Base-by-base conservation (phyloP, 2,888 invertebrate genomes). In the Eupithecia dodoneata region DNA sequence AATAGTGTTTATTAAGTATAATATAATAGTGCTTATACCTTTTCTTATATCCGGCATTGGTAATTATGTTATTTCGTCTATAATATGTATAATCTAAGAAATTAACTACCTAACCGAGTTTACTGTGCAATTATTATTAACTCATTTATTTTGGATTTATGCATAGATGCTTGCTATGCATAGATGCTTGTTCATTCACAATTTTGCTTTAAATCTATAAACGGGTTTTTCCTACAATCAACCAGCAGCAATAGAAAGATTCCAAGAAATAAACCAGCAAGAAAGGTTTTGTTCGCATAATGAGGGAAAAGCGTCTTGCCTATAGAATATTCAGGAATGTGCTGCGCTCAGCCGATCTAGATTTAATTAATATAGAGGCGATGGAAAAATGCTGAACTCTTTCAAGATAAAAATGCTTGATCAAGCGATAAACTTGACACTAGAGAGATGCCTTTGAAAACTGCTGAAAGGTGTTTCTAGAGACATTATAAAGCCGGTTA, bases 231-330 rank as follows among this genome's bases (percentile, higher is more conserved):
- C 47, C 30, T 49, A 52, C 74, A 63, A 72, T 49, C 42, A 73
- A 47, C 55, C 47, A 15, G 66, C 47, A 41, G 30, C 41, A 30
- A 71, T 71, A 63, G 44, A 69, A 66, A 69, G 72, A 75, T 65
- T 73, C 73, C 65, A 49, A 74, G 76, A 76, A 76, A 76, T 69
- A 76, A 76, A 72, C 72, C 69, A 74, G 73, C 52, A 63, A 73
- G 65, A 69, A 30, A 15, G 67, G n/a, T 74, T 76, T 78, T 78
- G 76, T 78, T 74, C 76, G 69, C 69, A 71, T 76, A 78, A 75
- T 72, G 74, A 78, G 76, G 55, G 74, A 52, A 67, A 55, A 75
- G 72, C 73, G 65, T 73, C 73, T 69, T 71, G 73, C 44, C 47
- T 73, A 69, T 30, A 44, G 70, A 63, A 47, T 63, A 72, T 55